Conservation (phyloP, 1,140 invertebrate species). For the Diabrotica virgifera region DNA sequence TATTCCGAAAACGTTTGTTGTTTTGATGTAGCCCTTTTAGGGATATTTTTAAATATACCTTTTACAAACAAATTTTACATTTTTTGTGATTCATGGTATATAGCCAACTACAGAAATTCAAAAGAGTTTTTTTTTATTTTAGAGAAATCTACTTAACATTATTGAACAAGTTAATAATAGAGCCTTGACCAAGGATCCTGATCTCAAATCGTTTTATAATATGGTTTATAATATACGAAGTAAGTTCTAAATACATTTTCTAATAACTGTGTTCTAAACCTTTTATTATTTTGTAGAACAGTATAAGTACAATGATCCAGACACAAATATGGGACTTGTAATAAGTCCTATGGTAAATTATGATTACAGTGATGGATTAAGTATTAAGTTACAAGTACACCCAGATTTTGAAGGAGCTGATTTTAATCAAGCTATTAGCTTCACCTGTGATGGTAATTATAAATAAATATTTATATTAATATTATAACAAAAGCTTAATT, state of each 20-base stretch:
- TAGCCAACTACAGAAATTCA: too few species aligned
- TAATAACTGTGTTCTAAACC: neutral
- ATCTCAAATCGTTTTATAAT: slow-evolving; percentile 74
- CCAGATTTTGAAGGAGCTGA: slow-evolving; percentile 56
- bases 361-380: slow-evolving; percentile 71
- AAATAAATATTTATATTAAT: neutral
- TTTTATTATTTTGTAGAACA: slow-evolving; percentile 53
- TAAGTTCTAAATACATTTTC: slow-evolving; percentile 46
- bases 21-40: too few species aligned
- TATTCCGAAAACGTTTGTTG: too few species aligned
- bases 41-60: too few species aligned
- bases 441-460: slow-evolving; percentile 80
- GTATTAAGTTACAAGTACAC: slow-evolving; percentile 82
- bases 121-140: slow-evolving; percentile 17
- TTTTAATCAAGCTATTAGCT: slow-evolving; percentile 65
- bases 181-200: slow-evolving; percentile 55
- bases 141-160: slow-evolving; percentile 52
- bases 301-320: slow-evolving; percentile 66
- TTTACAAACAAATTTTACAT: too few species aligned
- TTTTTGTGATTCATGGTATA: too few species aligned
- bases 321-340: slow-evolving; percentile 76
- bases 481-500: too few species aligned
- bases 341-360: slow-evolving; percentile 79
- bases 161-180: slow-evolving; percentile 31
- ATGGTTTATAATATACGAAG: slow-evolving; percentile 75